Evolutionary conservation across 2,113 vertebrate species (phyloP), one percentile per base, ranked within the genome.

Genomic region (Asarcornis scutulata): DNA sequence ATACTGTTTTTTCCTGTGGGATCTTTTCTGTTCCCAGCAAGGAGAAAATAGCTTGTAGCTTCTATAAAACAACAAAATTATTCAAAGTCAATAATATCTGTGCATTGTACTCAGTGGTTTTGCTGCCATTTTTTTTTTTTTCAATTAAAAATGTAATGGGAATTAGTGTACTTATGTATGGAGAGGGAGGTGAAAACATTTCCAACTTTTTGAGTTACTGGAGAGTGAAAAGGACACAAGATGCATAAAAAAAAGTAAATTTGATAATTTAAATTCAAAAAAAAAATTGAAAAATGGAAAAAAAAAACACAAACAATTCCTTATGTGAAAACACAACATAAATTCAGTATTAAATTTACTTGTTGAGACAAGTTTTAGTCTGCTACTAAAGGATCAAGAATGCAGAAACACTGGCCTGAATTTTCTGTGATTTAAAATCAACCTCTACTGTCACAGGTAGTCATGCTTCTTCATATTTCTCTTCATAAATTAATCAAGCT

Each of bases 31-130:
- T 95, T 94, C 82, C 64, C 79, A 95, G 36, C 14, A 23, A 91
- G 73, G 64, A 91, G 86, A 96, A 91, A 93, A 83, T 64, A 93
- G 72, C 52, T 81, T 78, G 58, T 53, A 79, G 36, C 29, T 53
- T 79, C 46, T n/a, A 77, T 55, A 91, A 91, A 95, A 67, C 59
- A 88, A 80, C 27, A 71, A 86, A 88, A 88, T 93, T 88, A 81
- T 86, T 91, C 34, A 60, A 88, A 94, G 36, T 88, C 62, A 82
- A 53, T 89, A 75, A 62, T 94, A 95, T 95, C 76, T 93, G 15
- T 48, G 23, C 63, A 92, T 90, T 92, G 73, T 82, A 62, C 83
- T 48, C 32, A 71, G 25, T 46, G 25, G 4, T 89, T 91, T 63
- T 7, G 12, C 9, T 86, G 68, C 7, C 86, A 25, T 21, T 29